phyloP scores from a whole-genome alignment of 1,140 invertebrate species.

The Leptinotarsa lineolata region DNA sequence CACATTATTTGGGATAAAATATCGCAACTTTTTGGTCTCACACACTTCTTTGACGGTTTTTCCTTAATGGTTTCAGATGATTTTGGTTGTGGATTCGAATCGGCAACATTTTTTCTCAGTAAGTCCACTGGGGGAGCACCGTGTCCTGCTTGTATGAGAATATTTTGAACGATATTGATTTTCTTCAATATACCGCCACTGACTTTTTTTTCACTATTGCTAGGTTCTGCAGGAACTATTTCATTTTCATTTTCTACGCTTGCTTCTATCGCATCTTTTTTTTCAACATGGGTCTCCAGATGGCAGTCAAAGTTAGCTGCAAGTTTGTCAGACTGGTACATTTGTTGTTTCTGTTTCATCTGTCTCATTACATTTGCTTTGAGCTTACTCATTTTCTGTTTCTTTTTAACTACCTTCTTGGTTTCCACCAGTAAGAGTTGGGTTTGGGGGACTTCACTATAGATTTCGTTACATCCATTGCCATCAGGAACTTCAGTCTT shows the following conservation, averaged over 20 bases:
- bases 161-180: slow-evolving; percentile 24
- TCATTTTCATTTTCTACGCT: background rate
- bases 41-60: too few species aligned
- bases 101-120: too few species aligned
- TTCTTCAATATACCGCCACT: background rate
- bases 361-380: slow-evolving; percentile 18
- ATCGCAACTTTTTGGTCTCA: slow-evolving; percentile 3
- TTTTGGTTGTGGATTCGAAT: too few species aligned
- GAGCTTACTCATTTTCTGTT: slow-evolving; percentile 5
- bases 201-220: background rate
- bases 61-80: too few species aligned
- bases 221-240: background rate
- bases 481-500: background rate
- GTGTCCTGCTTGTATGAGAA: slow-evolving; percentile 1
- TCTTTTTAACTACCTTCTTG: background rate
- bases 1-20: slow-evolving; percentile 16
- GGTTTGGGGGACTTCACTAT: background rate
- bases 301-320: too few species aligned
- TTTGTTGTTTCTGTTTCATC: slow-evolving; percentile 12
- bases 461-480: background rate
- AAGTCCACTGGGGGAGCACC: background rate
- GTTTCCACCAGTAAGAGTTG: background rate
- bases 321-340: background rate
- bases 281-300: background rate
- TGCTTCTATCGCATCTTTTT: background rate